These are phyloP conservation scores for Prenolepis imparis DNA, from an alignment of 2,888 invertebrate genomes.

Conservation along the genomic window DNA sequence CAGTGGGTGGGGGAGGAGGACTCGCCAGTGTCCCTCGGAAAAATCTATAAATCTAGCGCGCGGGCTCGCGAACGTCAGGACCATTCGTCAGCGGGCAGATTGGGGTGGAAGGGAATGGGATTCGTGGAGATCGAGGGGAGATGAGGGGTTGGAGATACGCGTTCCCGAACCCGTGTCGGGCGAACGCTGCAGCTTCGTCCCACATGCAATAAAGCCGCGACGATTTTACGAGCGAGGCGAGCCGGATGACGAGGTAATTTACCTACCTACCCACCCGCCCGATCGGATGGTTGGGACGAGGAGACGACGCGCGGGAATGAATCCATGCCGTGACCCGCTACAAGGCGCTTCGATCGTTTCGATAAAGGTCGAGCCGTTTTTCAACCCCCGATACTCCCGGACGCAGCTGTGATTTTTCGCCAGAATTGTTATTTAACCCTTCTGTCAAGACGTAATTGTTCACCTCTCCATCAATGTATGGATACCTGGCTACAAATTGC, in stretches of 20 bases:
- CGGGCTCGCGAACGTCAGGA: slow-evolving; percentile 70
- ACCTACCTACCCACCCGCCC: slow-evolving; percentile 66
- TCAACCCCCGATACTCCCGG: slow-evolving; percentile 1
- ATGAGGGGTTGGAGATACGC: slow-evolving; percentile 34
- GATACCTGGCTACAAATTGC: too few relatives aligned
- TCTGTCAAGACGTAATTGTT: too few relatives aligned
- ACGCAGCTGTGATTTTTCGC: not conserved
- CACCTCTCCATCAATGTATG: too few relatives aligned
- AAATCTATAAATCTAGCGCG: slow-evolving; percentile 73
- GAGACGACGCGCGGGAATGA: slow-evolving; percentile 38
- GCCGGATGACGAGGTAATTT: slow-evolving; percentile 72
- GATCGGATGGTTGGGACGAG: not conserved
- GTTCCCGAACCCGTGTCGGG: slow-evolving; percentile 53
- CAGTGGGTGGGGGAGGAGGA: not conserved
- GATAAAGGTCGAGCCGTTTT: slow-evolving; percentile 49
- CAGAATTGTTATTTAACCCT: too few relatives aligned
- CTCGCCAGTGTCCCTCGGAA: slow-evolving; percentile 59
- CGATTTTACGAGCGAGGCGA: slow-evolving; percentile 72
- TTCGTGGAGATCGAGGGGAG: slow-evolving; percentile 51
- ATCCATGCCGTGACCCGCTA: slow-evolving; percentile 50
- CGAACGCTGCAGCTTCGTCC: slow-evolving; percentile 59
- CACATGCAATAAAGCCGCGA: slow-evolving; percentile 71
- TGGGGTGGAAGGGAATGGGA: slow-evolving; percentile 57
- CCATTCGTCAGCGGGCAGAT: slow-evolving; percentile 74
- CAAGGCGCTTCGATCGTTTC: slow-evolving; percentile 49